phyloP scores from a whole-genome alignment of 2,113 vertebrate genomes.

The Equus przewalskii region DNA sequence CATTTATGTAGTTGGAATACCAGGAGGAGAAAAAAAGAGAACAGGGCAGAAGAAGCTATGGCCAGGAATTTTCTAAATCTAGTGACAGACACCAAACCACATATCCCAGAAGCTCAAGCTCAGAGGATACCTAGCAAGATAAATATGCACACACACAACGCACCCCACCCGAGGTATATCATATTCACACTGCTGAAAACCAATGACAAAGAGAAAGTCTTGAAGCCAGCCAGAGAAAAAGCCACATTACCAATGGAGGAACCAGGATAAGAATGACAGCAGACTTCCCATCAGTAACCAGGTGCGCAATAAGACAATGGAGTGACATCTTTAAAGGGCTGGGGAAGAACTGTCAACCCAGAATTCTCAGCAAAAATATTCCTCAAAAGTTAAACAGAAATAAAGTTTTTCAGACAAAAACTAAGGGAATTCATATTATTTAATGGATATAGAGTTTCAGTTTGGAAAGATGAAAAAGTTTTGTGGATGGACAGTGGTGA shows the following conservation, averaged over 20 bases:
- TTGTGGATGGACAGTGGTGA: not conserved
- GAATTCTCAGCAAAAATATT: constrained; percentile 16
- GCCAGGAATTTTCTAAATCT: not conserved
- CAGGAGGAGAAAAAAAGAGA: not conserved
- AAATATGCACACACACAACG: not conserved
- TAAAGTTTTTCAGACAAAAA: not conserved
- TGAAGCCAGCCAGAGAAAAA: not conserved
- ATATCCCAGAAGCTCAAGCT: not conserved
- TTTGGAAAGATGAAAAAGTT: not conserved
- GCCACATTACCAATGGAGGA: not conserved
- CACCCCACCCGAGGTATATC: not conserved
- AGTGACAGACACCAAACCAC: not conserved
- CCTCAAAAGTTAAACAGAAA: not conserved
- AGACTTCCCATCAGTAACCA: not conserved
- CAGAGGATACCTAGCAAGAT: not conserved
- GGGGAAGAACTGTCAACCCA: not conserved
- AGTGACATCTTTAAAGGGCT: not conserved
- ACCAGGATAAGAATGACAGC: not conserved
- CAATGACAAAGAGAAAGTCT: not conserved
- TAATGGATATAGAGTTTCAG: not conserved
- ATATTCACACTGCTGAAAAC: not conserved
- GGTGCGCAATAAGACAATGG: not conserved
- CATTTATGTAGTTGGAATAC: not conserved
- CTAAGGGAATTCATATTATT: not conserved
- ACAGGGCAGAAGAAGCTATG: not conserved